Evolutionary conservation across 30 jellyfish, hydroid and myxozoan genomes (phyloP).

Genomic region (Hydractinia symbiolongicarpus): DNA sequence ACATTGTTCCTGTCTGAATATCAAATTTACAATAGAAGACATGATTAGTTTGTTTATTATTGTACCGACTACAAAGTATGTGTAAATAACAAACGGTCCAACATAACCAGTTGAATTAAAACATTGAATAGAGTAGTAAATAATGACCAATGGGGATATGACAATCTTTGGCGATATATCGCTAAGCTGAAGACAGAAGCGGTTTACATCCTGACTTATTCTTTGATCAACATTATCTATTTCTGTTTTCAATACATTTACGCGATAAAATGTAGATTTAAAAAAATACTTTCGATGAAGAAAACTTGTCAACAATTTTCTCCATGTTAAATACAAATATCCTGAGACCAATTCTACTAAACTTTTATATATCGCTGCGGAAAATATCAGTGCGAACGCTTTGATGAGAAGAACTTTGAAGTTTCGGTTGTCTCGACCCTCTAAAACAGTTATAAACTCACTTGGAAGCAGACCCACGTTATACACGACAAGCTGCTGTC

Average conservation of each 20-base stretch:
- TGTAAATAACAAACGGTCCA: slow-evolving; percentile 74
- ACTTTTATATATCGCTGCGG: slow-evolving; percentile 62
- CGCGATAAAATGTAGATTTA: slow-evolving; percentile 38
- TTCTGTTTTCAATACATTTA: slow-evolving; percentile 34
- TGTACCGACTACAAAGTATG: slow-evolving; percentile 67
- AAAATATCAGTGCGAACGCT: slow-evolving; percentile 42
- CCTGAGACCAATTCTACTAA: slow-evolving; percentile 70
- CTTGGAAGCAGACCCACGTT: slow-evolving; percentile 88
- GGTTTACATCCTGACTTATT: slow-evolving; percentile 84
- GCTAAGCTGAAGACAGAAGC: slow-evolving; percentile 58
- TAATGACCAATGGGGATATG: slow-evolving; percentile 77
- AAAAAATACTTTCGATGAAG: slow-evolving; percentile 57
- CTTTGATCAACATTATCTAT: slow-evolving; percentile 89
- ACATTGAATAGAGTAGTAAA: slow-evolving; percentile 63
- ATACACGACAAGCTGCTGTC: slow-evolving; percentile 68
- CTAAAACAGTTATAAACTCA: slow-evolving; percentile 67
- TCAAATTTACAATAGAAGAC: slow-evolving; percentile 78
- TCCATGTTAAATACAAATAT: slow-evolving; percentile 61
- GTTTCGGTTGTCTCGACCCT: slow-evolving; percentile 41
- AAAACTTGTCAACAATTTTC: slow-evolving; percentile 42
- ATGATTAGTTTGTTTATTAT: slow-evolving; percentile 59
- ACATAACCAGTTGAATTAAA: slow-evolving; percentile 57
- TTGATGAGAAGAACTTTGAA: slow-evolving; percentile 51
- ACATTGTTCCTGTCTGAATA: slow-evolving; percentile 56
- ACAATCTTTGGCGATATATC: slow-evolving; percentile 58